Percentiles rank a stretch among this genome's conserved stretches.
phyloP scores from a whole-genome alignment of 2,797 vertebrate genomes.

The Leptodactylus fallax region DNA sequence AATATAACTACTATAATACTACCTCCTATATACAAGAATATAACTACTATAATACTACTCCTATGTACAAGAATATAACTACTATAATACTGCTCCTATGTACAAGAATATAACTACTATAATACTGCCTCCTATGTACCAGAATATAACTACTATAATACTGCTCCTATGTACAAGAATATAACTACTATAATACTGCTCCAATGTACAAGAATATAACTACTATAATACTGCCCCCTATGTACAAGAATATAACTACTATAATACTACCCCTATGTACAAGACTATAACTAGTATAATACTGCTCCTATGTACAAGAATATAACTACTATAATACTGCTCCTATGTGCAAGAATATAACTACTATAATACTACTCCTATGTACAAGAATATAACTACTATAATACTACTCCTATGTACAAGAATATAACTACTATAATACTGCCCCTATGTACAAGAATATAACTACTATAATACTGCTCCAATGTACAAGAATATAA shows the following conservation, averaged over 20 bases:
- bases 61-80: neutral
- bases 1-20: no score
- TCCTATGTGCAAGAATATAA: neutral
- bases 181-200: neutral
- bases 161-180: neutral
- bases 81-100: neutral
- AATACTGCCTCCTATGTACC: neutral
- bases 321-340: no score
- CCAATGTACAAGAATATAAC: neutral
- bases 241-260: neutral
- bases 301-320: neutral
- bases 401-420: neutral
- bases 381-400: neutral
- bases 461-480: no score
- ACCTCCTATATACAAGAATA: neutral
- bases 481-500: neutral
- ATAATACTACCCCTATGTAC: neutral
- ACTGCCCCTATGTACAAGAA: neutral
- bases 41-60: neutral
- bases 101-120: neutral
- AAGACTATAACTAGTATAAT: neutral
- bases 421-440: neutral
- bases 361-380: neutral
- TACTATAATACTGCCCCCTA: neutral
- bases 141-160: no score